Evolutionary conservation across 1,140 invertebrate species (phyloP).

Genomic region (Mizuhopecten yessoensis): DNA sequence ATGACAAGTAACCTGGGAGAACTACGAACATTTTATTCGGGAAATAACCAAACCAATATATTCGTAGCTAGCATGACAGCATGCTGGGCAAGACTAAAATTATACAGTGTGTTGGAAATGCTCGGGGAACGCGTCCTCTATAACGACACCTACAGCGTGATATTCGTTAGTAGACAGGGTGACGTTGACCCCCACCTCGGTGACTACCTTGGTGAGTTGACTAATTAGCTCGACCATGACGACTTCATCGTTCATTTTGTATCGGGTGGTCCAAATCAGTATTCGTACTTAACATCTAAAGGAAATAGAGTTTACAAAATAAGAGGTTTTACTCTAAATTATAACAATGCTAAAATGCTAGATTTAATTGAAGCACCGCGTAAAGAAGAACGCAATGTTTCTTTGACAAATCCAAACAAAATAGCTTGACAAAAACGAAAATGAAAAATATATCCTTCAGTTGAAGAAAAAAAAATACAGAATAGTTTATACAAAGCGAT

Average conservation of each 20-base stretch:
- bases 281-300: constrained; percentile 58
- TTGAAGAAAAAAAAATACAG: constrained; percentile 50
- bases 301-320: constrained; percentile 60
- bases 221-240: constrained; percentile 54
- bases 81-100: constrained; percentile 80
- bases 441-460: constrained; percentile 45
- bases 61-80: constrained; percentile 81
- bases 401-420: background rate
- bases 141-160: constrained; percentile 81
- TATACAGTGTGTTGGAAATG: constrained; percentile 80
- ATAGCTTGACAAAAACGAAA: constrained; percentile 50
- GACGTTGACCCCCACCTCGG: constrained; percentile 31
- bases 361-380: constrained; percentile 41
- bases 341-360: constrained; percentile 49
- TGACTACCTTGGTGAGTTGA: constrained; percentile 64
- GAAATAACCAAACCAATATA: constrained; percentile 74
- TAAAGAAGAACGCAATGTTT: background rate
- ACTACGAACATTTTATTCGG: background rate
- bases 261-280: constrained; percentile 65
- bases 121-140: constrained; percentile 79
- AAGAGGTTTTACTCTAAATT: constrained; percentile 64
- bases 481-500: constrained; percentile 56
- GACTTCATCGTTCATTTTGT: constrained; percentile 63
- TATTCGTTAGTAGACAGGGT: constrained; percentile 43
- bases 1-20: constrained; percentile 50